These are phyloP conservation scores for Campopleginae sp. DNA, from an alignment of 2,888 invertebrate genomes.

Conservation along the genomic window DNA sequence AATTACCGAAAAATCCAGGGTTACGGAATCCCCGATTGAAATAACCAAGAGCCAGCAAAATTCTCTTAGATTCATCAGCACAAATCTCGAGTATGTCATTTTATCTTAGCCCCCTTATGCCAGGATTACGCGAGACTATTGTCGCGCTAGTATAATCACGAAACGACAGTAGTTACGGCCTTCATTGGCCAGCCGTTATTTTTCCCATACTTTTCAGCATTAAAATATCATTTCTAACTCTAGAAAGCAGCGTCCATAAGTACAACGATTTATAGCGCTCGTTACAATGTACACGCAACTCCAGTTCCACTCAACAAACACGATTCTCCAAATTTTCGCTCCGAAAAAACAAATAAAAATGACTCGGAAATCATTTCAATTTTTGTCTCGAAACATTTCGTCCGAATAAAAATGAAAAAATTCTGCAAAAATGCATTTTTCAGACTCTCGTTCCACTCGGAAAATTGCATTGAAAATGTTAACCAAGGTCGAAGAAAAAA, in stretches of 20 bases:
- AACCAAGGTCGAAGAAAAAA: too few species aligned
- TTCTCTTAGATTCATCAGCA: slow-evolving; percentile 4
- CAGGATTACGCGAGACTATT: slow-evolving; percentile 15
- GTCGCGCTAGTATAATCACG: slow-evolving; percentile 34
- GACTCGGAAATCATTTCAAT: background rate
- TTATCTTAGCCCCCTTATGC: slow-evolving; percentile 5
- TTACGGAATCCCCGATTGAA: slow-evolving; percentile 13
- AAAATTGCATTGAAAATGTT: background rate
- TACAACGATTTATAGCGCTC: background rate
- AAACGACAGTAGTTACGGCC: slow-evolving; percentile 25
- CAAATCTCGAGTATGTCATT: slow-evolving; percentile 3
- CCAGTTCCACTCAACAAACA: background rate
- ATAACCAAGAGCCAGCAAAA: slow-evolving; percentile 20
- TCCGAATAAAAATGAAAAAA: background rate
- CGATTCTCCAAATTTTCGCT: background rate
- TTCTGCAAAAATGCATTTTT: background rate
- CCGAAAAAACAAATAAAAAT: background rate
- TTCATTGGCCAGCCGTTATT: slow-evolving; percentile 35
- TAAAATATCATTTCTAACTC: slow-evolving; percentile 11
- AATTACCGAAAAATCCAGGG: slow-evolving; percentile 27
- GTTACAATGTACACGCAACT: background rate
- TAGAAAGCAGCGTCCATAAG: background rate
- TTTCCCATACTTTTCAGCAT: slow-evolving; percentile 25
- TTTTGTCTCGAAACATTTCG: background rate
- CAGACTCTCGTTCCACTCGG: background rate